Conservation (phyloP, 2,888 invertebrate genomes). For the Zhuqinia jingwanae region DNA sequence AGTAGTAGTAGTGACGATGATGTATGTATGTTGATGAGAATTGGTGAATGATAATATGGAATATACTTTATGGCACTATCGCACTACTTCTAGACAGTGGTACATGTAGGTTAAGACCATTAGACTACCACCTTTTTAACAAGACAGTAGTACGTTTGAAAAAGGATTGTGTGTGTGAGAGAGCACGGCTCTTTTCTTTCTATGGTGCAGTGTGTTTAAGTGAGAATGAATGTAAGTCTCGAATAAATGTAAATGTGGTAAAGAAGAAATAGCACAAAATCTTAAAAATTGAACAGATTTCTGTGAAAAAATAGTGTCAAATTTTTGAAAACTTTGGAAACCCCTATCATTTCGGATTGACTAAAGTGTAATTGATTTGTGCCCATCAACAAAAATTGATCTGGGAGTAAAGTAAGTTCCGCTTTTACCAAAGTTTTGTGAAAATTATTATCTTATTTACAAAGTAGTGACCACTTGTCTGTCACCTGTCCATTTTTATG, state of each 20-base stretch:
- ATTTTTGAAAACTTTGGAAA: not conserved
- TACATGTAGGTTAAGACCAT: too few relatives aligned
- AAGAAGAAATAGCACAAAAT: not conserved
- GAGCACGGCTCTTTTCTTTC: not conserved
- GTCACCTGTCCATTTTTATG: not conserved
- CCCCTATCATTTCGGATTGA: not conserved
- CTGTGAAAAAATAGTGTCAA: not conserved
- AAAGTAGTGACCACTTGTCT: not conserved
- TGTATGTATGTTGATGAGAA: too few relatives aligned
- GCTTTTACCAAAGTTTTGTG: not conserved
- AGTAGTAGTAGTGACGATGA: too few relatives aligned
- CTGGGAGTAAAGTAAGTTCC: constrained; percentile 30
- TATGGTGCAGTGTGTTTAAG: not conserved
- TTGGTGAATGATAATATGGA: too few relatives aligned
- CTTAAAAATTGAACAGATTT: constrained; percentile 49
- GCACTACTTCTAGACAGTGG: not conserved
- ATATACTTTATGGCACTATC: too few relatives aligned
- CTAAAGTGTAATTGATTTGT: constrained; percentile 28
- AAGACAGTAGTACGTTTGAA: not conserved
- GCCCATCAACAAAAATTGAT: not conserved
- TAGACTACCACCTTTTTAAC: not conserved
- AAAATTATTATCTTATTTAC: not conserved
- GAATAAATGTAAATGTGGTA: constrained; percentile 43
- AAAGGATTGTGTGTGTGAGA: constrained; percentile 6
- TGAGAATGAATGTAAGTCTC: not conserved